Base-by-base conservation (phyloP, 1,140 invertebrate genomes). In the Drosophila lacteicornis region DNA sequence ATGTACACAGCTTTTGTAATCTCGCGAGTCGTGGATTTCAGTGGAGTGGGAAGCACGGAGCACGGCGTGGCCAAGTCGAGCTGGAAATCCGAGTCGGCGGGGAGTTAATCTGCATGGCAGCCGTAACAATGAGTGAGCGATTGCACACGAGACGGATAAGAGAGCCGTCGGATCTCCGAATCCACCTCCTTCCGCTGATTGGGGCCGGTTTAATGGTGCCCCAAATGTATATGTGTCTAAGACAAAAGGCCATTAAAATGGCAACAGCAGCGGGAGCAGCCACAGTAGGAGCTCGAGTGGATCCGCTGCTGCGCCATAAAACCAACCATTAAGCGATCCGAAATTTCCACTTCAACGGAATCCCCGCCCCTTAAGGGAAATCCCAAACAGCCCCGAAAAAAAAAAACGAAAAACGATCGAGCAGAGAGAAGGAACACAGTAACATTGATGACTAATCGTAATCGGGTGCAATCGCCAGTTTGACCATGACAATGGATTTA, bases 391-490 rank as follows among this genome's bases (percentile, higher is more conserved):
- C 9, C 45, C 22, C 17, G 15, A 19, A 17, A n/a, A 33, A 6
- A 30, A 30, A 5, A 6, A 30, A 7, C n/a, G 27, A 30, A 25
- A 25, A 25, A 2, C 3, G 53, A 67, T 33, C 17, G 7, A 45
- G 30, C 17, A 56, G 15, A 22, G 27, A 4, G 25, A 25, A 15
- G 22, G 4, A 46, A 15, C 38, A 46, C 46, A 42, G 43, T 76
- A 56, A 68, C 74, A 61, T 69, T 77, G 74, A 77, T 77, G 75
- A 77, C 62, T 77, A 77, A 77, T 56, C 53, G 33, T 56, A 67
- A 45, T 40, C 19, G 19, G 53, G 30, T 43, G 49, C 62, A 66
- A 56, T 68, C 27, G 46, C 40, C 46, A 22, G 36, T 36, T 40
- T 38, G 74, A 50, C 75, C 53, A 43, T 79, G 53, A 79, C 75